These are phyloP conservation scores for Liparis tanakae DNA, from an alignment of 2,797 vertebrate genomes.

Conservation along the genomic window DNA sequence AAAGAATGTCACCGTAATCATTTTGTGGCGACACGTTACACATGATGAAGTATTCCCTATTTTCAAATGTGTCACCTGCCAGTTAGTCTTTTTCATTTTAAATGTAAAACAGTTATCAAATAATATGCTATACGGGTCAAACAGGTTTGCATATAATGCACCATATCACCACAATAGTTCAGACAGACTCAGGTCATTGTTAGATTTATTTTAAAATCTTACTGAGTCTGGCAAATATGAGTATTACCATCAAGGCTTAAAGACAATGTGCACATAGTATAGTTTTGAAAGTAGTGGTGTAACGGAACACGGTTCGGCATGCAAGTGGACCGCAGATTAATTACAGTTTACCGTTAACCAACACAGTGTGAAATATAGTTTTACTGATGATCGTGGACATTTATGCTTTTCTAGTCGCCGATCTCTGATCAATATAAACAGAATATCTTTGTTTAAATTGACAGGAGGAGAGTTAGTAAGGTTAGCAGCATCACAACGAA, in stretches of 20 bases:
- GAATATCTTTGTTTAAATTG: no score
- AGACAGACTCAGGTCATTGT: no score
- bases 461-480: no score
- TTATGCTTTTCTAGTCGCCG: no score
- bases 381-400: no score
- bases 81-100: constrained; percentile 32
- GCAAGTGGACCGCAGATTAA: no score
- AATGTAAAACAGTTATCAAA: constrained; percentile 55
- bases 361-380: no score
- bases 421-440: no score
- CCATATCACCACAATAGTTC: constrained; percentile 7
- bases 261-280: background rate
- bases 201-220: constrained; percentile 25
- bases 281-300: background rate
- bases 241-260: background rate
- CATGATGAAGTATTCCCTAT: constrained; percentile 25
- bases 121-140: constrained; percentile 16
- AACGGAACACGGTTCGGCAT: no score
- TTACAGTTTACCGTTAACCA: no score
- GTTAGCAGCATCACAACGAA: no score
- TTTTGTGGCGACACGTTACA: constrained; percentile 22
- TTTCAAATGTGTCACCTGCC: constrained; percentile 26
- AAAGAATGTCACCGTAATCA: constrained; percentile 26
- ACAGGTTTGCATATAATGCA: constrained; percentile 22
- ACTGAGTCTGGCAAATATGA: constrained; percentile 1